Evolutionary conservation across 2,113 vertebrate genomes (phyloP), one percentile per base, ranked within the genome.

Genomic region (Salminus brasiliensis): DNA sequence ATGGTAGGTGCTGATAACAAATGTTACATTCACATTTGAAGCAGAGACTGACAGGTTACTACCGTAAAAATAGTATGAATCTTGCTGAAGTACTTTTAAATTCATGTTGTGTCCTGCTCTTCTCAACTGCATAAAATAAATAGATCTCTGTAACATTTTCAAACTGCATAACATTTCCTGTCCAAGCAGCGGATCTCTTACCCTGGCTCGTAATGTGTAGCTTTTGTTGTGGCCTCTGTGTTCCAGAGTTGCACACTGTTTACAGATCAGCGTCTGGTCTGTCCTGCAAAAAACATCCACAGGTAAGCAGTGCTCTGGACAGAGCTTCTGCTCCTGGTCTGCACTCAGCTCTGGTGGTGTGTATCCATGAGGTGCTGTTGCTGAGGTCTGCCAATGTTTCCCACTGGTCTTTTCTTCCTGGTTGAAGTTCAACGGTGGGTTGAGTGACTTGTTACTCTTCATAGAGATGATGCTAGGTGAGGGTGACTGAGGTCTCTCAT

Each of bases 141-240:
- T n/a, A n/a, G n/a, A 23, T 10, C 18, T 57, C 4, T 21, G 27
- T 2, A 57, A 21, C 7, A 23, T 41, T 36, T 55, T 43, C 29
- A 1, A 59, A 41, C 15, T 23, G 21, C 18, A 60, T 15, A 39
- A 4, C 5, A 16, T 60, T 43, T 55, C 52, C 11, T 23, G 23
- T 55, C 23, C 16, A 30, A 29, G 27, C 57, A 60, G 13, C 5
- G 29, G 59, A 13, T 67, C 0, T 30, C 74, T 57, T 59, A 77
- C 75, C 27, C 23, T 29, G 3, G 65, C 63, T 10, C 2, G 2
- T 12, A 3, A 0, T 59, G 49, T 57, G 52, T 77, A 77, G 52
- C 34, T 15, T 39, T 69, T 77, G 23, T 57, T 45, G 65, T 77
- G 75, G 12, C 63, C 75, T 57, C 11, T 34, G 21, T 77, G 75